Evolutionary conservation across 2,797 vertebrate species (phyloP).

Genomic region (Lutjanus campechanus): DNA sequence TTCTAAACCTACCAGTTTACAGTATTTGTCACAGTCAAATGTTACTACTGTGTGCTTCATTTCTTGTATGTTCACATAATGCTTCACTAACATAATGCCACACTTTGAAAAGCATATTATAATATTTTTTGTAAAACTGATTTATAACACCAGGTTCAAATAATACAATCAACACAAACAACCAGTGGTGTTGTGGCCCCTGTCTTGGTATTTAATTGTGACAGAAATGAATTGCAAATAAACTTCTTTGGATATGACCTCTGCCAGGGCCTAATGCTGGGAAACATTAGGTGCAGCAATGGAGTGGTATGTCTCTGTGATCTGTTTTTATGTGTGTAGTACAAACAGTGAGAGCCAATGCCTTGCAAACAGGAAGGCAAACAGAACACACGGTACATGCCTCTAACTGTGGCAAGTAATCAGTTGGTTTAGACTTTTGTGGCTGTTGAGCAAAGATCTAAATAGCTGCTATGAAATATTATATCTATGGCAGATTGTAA

Average conservation of each 20-base stretch:
- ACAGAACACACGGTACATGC: conserved; percentile 13
- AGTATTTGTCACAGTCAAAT: conserved; percentile 30
- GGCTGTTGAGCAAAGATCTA: background rate
- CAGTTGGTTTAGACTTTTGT: conserved; percentile 11
- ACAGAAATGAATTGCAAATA: background rate
- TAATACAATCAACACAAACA: conserved; percentile 1
- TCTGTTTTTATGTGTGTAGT: background rate
- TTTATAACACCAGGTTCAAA: background rate
- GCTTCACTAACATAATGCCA: background rate
- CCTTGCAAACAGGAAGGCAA: background rate
- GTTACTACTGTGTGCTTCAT: background rate
- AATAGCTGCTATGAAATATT: background rate
- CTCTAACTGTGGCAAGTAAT: conserved; percentile 15
- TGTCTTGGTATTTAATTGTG: conserved; percentile 5
- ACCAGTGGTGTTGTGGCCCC: background rate
- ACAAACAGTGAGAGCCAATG: background rate
- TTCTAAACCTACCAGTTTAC: conserved; percentile 7
- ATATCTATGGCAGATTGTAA: background rate
- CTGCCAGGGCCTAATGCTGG: background rate
- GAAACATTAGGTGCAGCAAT: background rate
- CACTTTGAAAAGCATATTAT: background rate
- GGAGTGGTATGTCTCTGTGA: background rate
- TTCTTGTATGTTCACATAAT: background rate
- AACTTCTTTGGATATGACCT: background rate
- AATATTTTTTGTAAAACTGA: background rate